Evolutionary conservation across 1,140 invertebrate species (phyloP).

Genomic region (Cylas formicarius): DNA sequence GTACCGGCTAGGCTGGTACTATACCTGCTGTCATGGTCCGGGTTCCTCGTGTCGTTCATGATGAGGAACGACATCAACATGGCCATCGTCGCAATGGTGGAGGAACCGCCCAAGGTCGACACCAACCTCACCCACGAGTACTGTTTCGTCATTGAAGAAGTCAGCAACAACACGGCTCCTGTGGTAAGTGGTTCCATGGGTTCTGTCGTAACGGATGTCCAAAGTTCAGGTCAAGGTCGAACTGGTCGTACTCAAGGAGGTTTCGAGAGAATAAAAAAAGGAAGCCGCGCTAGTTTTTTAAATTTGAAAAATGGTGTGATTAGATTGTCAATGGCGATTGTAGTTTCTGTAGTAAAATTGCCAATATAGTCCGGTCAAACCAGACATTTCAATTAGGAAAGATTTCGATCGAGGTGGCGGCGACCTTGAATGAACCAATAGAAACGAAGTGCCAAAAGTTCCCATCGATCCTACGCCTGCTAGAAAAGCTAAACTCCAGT

Average conservation of each 20-base stretch:
- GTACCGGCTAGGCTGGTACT: slow-evolving; percentile 58
- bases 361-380: too few species aligned
- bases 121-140: slow-evolving; percentile 31
- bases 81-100: slow-evolving; percentile 61
- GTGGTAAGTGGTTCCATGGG: slow-evolving; percentile 17
- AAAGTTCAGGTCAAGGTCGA: too few species aligned
- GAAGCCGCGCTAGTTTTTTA: not conserved
- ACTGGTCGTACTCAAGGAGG: too few species aligned
- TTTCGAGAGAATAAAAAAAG: not conserved
- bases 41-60: slow-evolving; percentile 68
- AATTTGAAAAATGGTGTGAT: too few species aligned
- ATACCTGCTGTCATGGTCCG: slow-evolving; percentile 63
- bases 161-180: slow-evolving; percentile 22
- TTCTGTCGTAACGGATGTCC: not conserved
- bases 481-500: too few species aligned
- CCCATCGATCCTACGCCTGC: too few species aligned
- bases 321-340: too few species aligned
- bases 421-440: too few species aligned
- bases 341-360: too few species aligned
- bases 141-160: slow-evolving; percentile 28
- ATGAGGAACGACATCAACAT: slow-evolving; percentile 70
- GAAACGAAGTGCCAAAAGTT: too few species aligned
- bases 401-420: too few species aligned
- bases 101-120: slow-evolving; percentile 21
- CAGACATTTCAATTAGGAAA: too few species aligned